A percentile compares a stretch with the other conserved stretches of the same genome.
These are phyloP conservation scores for Tethya wilhelma DNA, from an alignment of 37 sponge, comb jelly and placozoan species.

Conservation along the genomic window DNA sequence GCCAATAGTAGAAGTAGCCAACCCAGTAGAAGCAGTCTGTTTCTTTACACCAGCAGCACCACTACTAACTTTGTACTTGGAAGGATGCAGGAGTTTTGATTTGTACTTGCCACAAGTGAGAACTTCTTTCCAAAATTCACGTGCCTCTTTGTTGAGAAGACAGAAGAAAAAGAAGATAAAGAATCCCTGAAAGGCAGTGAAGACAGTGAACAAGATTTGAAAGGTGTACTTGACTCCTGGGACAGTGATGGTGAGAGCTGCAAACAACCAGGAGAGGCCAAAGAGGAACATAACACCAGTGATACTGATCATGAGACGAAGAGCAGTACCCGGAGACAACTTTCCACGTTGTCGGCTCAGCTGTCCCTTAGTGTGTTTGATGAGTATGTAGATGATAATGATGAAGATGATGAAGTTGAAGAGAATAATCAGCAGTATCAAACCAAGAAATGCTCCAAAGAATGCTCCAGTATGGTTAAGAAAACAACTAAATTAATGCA, in stretches of 20 bases:
- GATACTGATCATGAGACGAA: conserved; percentile 29
- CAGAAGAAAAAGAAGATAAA: conserved; percentile 33
- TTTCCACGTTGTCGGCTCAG: background rate
- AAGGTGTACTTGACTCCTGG: background rate
- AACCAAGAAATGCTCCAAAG: conserved; percentile 23
- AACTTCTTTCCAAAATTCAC: conserved; percentile 20
- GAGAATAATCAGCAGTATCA: conserved; percentile 7
- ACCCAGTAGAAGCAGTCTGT: too few relatives aligned
- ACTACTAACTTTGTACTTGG: too few relatives aligned
- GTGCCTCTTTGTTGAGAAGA: conserved; percentile 21
- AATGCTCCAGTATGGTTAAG: conserved; percentile 22
- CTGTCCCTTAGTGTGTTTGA: conserved; percentile 19
- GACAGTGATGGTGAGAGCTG: conserved; percentile 13
- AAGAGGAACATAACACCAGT: conserved; percentile 35
- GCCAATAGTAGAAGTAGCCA: too few relatives aligned
- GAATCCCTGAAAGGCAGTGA: conserved; percentile 38
- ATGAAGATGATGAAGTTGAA: conserved; percentile 6
- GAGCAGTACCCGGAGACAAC: background rate
- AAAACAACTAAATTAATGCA: conserved; percentile 46
- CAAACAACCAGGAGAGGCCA: conserved; percentile 40
- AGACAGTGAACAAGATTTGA: conserved; percentile 37
- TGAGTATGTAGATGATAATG: background rate
- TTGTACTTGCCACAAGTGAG: conserved; percentile 34
- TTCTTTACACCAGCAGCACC: too few relatives aligned
- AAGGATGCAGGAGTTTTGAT: conserved; percentile 13